Base-by-base conservation (phyloP, 1,140 invertebrate species). In the Stegodyphus mimosarum region DNA sequence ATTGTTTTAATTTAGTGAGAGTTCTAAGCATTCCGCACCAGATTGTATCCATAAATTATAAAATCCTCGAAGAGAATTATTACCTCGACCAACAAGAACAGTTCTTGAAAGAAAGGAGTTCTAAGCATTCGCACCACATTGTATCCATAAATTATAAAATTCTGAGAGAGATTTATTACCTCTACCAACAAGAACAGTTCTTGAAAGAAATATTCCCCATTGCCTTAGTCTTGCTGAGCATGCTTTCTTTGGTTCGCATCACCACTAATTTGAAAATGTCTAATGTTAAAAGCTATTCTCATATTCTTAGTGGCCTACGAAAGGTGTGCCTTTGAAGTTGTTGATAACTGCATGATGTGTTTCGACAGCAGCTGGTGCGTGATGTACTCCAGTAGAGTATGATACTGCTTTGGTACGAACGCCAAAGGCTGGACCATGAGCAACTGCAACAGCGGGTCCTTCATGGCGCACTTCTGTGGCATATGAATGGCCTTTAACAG, bases 311-410 rank as follows among this genome's bases (percentile, higher is more conserved):
- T 78, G 69, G 67, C 67, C 72, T 71, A 85, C 74, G 66, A 33
- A 86, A 9, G 67, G 83, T 15, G 73, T 51, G 6, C 83, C 83
- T 72, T 86, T 86, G 73, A 72, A 86, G 66, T 86, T 77, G 53
- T 78, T 78, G 52, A 84, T 84, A 2, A 63, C 72, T 18, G 66
- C 63, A 18, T 69, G 80, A n/a, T 33, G 64, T 9, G 9, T n/a
- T 48, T 9, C 11, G 9, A 18, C 9, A 48, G 17, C 10, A 17
- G 67, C 67, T 17, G 17, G 11, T 69, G 70, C 71, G 13, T 76
- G 74, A 64, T 76, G 74, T 7, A 76, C 74, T 64, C 18, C 11
- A 49, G 74, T n/a, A 49, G 74, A 63, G 17, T 76, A 76, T 9
- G 74, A 13, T 6, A 60, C 48, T 10, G 15, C 74, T 64, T 66